A percentile compares a stretch with the other conserved stretches of the same genome.
phyloP scores from a whole-genome alignment of 2,113 vertebrate genomes.

The Micromys minutus region DNA sequence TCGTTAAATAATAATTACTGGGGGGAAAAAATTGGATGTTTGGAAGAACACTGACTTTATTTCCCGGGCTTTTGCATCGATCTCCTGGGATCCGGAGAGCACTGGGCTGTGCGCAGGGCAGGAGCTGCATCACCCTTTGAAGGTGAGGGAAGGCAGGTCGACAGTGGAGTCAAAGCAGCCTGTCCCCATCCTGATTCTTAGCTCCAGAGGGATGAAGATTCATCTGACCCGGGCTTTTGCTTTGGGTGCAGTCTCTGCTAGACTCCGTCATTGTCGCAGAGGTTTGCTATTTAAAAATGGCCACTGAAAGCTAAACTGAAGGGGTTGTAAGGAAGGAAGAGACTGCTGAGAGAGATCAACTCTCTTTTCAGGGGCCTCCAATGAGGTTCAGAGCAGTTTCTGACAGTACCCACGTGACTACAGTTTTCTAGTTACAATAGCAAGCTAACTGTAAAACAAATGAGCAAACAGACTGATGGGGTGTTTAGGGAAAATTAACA shows the following conservation, averaged over 20 bases:
- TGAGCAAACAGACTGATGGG: background rate
- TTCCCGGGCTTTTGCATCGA: background rate
- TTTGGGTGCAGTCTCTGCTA: background rate
- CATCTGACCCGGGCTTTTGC: slow-evolving; percentile 11
- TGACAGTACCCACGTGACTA: background rate
- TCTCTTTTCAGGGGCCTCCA: background rate
- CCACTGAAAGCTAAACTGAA: slow-evolving; percentile 4
- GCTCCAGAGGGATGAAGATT: slow-evolving; percentile 18
- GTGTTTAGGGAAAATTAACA: slow-evolving; percentile 21
- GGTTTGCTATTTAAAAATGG: slow-evolving; percentile 53
- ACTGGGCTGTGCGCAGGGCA: background rate
- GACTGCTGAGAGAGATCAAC: background rate
- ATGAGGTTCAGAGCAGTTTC: background rate
- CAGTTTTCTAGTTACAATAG: background rate
- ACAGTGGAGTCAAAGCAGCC: background rate
- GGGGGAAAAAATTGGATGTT: slow-evolving; percentile 24
- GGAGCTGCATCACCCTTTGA: background rate
- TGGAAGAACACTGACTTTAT: background rate
- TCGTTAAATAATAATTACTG: slow-evolving; percentile 24
- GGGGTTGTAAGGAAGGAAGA: slow-evolving; percentile 14
- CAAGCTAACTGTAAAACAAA: slow-evolving; percentile 21
- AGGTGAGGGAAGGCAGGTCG: background rate
- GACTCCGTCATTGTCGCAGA: slow-evolving; percentile 3
- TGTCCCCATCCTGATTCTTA: slow-evolving; percentile 27
- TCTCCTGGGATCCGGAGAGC: background rate